Evolutionary conservation across 2,888 invertebrate species (phyloP), one percentile per base, ranked within the genome.

Genomic region (Sericinus montela): DNA sequence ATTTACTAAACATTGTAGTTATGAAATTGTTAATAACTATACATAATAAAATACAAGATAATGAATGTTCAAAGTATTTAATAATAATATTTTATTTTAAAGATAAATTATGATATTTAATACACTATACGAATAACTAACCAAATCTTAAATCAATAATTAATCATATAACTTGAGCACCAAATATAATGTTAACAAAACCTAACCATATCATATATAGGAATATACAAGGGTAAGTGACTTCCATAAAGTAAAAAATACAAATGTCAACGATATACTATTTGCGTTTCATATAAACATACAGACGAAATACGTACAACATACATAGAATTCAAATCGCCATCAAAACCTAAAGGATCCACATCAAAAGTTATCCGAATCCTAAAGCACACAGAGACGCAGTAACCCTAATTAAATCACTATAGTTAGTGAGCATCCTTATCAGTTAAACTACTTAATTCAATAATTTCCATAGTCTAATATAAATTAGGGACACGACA

Each of bases 341-440:
- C 9, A 5, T 32, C n/a, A 1, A 32, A n/a, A 32, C 1, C 6
- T 8, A 25, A 8, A 25, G 8, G 25, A 25, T 23, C 10, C 32
- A 32, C 32, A 11, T 32, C 3, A 4, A 32, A 32, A 11, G 11
- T 1, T 11, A 29, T 19, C 30, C 36, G 36, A 29, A 15, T 34
- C 28, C 35, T 14, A 77, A 63, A 73, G 65, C 77, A 82, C 75
- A 83, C 75, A 75, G 63, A 80, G 67, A 77, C 65, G 37, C 9
- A 47, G 38, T 64, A 69, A 72, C 59, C 48, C 43, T 54, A 60
- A 67, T 69, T 63, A 60, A 65, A 65, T 63, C 60, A 63, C 64
- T 72, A 73, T 65, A 61, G 53, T 77, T 74, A 82, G 75, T 86
- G 86, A 87, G 85, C 84, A 70, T 80, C 70, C 82, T 80, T 85